Evolutionary conservation across 1,140 invertebrate species (phyloP), one percentile per base, ranked within the genome.

Genomic region (Anoplolepis gracilipes): DNA sequence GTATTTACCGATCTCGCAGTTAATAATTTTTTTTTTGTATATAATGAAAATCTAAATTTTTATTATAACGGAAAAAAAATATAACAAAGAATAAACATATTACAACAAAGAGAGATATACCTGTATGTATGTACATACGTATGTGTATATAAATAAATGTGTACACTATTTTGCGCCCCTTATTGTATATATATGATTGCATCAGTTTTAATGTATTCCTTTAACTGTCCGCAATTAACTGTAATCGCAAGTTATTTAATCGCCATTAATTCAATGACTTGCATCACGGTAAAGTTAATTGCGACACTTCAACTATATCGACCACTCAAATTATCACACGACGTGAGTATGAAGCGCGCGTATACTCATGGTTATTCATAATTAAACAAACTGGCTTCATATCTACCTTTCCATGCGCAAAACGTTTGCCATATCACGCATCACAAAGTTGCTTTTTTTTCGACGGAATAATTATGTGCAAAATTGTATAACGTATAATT

Each of bases 291-390:
- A 19, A 30, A 72, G 65, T 25, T 81, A 81, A 81, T 72, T 81
- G 65, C 49, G 28, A 19, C 78, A 81, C 78, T 81, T 81, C 33
- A 42, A 72, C 55, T 42, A 72, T 72, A 85, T 70, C 73, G 65
- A 13, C 11, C 61, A 61, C 65, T 73, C 77, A 86, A 91, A 84
- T 87, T 89, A 82, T 88, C 84, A 75, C 59, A 67, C 55, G 42
- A 55, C 55, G 65, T 36, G n/a, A 57, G 19, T 22, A 67, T 13
- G 39, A 59, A 82, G 73, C 28, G 28, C 16, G 25, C 16, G 25
- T 53, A 28, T 72, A 82, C 42, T 42, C 67, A 39, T 82, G 36
- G n/a, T 33, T 73, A 39, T 59, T 46, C 78, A 73, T 72, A 73
- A 82, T 82, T 59, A 73, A 82, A 82, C 78, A 42, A 82, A 73